Conservation (phyloP, 2,888 invertebrate genomes). For the Euplexia lucipara region DNA sequence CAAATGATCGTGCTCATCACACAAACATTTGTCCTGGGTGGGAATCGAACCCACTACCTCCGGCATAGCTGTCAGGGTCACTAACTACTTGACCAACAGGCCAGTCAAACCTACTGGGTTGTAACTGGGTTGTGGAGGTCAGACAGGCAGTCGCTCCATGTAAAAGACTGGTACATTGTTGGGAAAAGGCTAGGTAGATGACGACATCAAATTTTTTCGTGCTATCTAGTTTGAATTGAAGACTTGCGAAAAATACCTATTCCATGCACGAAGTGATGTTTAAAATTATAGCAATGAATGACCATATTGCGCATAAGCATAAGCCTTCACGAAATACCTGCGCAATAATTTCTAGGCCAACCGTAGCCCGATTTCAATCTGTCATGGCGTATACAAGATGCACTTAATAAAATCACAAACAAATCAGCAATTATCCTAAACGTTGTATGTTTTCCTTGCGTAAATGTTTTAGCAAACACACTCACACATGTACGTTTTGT, state of each 20-base stretch:
- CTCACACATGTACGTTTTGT: constrained; percentile 37
- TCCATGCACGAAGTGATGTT: neutral
- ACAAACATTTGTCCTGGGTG: no score
- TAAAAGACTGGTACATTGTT: no score
- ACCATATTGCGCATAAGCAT: constrained; percentile 13
- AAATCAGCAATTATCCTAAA: constrained; percentile 63
- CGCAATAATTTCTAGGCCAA: constrained; percentile 51
- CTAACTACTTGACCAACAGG: no score
- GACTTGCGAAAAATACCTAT: neutral
- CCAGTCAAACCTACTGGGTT: no score
- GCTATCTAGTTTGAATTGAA: no score
- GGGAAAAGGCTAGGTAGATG: no score
- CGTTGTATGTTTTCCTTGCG: constrained; percentile 67
- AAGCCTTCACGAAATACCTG: constrained; percentile 46
- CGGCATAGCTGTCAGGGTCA: no score
- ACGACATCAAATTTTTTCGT: no score
- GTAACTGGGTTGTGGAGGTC: no score
- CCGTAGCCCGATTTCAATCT: constrained; percentile 47
- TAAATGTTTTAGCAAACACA: constrained; percentile 65
- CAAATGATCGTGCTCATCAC: no score
- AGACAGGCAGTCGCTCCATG: no score
- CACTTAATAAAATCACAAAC: constrained; percentile 59
- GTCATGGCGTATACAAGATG: constrained; percentile 52
- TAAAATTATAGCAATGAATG: neutral
- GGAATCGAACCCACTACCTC: no score